phyloP scores from a whole-genome alignment of 2,888 invertebrate genomes.

The Antheraea yamamai region DNA sequence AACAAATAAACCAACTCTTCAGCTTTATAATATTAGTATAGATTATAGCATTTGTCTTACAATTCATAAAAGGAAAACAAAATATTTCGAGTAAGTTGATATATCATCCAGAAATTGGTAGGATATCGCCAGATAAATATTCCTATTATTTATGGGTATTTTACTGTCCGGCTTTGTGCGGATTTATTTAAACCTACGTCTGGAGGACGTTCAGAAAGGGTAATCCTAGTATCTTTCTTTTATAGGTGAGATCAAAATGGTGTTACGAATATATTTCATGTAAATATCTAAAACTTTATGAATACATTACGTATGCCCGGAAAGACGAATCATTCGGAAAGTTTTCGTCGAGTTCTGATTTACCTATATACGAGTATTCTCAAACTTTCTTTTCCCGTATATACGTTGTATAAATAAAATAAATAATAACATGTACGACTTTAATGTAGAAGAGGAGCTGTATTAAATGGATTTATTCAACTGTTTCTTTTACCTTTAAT shows the following conservation, averaged over 20 bases:
- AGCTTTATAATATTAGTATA: no score
- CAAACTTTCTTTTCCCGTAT: neutral
- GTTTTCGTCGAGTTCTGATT: conserved; percentile 11
- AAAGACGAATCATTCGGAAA: conserved; percentile 9
- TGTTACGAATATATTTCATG: conserved; percentile 14
- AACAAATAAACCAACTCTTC: no score
- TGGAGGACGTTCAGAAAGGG: conserved; percentile 13
- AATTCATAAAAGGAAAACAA: neutral
- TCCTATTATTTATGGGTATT: conserved; percentile 17
- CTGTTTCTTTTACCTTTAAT: neutral
- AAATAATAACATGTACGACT: neutral
- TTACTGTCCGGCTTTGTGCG: conserved; percentile 13
- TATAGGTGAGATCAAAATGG: conserved; percentile 15
- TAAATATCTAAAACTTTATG: conserved; percentile 12
- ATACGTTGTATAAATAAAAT: neutral
- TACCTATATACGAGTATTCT: neutral
- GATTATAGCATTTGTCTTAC: neutral
- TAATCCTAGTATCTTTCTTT: conserved; percentile 16
- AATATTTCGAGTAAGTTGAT: neutral
- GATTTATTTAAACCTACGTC: conserved; percentile 16
- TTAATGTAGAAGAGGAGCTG: neutral
- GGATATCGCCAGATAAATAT: conserved; percentile 13
- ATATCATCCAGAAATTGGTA: neutral
- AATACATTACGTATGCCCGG: conserved; percentile 10
- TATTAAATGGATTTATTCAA: neutral